Conservation (phyloP, 2,888 invertebrate species). For the Caenorhabditis afra region DNA sequence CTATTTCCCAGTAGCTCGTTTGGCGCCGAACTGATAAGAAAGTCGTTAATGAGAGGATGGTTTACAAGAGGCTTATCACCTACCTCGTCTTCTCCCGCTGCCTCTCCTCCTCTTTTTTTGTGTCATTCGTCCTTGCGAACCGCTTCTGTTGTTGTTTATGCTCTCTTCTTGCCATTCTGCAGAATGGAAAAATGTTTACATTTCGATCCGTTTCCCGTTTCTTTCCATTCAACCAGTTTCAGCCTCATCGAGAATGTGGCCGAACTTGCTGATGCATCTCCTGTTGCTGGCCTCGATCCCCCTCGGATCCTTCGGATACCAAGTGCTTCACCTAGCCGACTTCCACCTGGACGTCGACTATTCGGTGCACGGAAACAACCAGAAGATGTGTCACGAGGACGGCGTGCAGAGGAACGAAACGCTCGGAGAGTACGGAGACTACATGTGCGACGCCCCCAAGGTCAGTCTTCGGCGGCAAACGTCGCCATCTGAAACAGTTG, state of each 20-base stretch:
- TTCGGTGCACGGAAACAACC: constrained; percentile 67
- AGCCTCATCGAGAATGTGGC: constrained; percentile 30
- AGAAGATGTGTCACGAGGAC: constrained; percentile 69
- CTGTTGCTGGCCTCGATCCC: constrained; percentile 36
- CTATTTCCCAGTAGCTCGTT: constrained; percentile 32
- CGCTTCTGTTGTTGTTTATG: constrained; percentile 35
- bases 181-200: constrained; percentile 16
- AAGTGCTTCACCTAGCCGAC: constrained; percentile 76
- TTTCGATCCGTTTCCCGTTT: not conserved
- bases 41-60: constrained; percentile 53
- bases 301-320: not conserved
- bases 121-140: constrained; percentile 8
- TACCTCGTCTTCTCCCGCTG: constrained; percentile 21
- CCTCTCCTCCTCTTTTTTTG: constrained; percentile 15
- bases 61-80: constrained; percentile 52
- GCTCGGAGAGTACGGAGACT: constrained; percentile 77
- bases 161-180: not conserved
- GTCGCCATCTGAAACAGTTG: constrained; percentile 1
- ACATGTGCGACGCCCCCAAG: constrained; percentile 78
- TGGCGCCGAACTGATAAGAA: constrained; percentile 33
- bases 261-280: constrained; percentile 42
- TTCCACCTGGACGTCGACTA: constrained; percentile 77
- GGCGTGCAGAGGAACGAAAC: constrained; percentile 46
- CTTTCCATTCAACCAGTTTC: not conserved
- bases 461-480: constrained; percentile 37